Base-by-base conservation (phyloP, 2,113 vertebrate genomes). In the Anser brachyrhynchus region DNA sequence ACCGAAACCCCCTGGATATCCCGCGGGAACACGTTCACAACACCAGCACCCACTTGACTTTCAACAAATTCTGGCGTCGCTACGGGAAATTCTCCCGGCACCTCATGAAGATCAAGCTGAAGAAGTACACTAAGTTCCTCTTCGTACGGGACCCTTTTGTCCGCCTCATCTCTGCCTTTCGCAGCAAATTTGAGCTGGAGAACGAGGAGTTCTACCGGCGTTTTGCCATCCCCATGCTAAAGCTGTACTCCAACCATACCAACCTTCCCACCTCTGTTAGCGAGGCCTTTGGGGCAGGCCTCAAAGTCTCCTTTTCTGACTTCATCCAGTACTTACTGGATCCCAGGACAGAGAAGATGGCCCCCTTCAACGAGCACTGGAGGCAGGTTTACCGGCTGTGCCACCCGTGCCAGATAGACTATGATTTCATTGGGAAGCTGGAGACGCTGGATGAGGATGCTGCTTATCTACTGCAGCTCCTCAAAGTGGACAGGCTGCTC, bases 341-440 rank as follows among this genome's bases (percentile, higher is more conserved):
- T 97, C 98, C 99, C 2, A 98, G 96, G 97, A 99, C 99, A 4
- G 99, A 99, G 98, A 98, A 98, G 95, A 97, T 98, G 94, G 97
- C 96, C 83, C 98, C 99, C 28, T 99, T 99, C 96, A 99, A 99
- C 3, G 99, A 99, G 97, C 99, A 99, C 97, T 99, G 99, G 99
- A 95, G 98, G 78, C 99, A 99, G 96, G 97, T 99, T 33, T 98
- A 99, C 90, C 98, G 99, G 3, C 98, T 99, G 8, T 99, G 99
- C 95, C 99, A 99, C 55, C 99, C 99, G 1, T 99, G 99, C 97
- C 99, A 99, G 98, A 99, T 99, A 37, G 99, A 99, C 85, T 99
- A 99, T 5, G 99, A 99, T 94, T 99, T 99, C 46, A 98, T 99
- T 5, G 99, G 99, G 26, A 99, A 99, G 94, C 97, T 99, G 98